A percentile compares a stretch with the other conserved stretches of the same genome.
These are phyloP conservation scores for Phocides pigmalion DNA, from an alignment of 1,140 invertebrate species.

Conservation along the genomic window DNA sequence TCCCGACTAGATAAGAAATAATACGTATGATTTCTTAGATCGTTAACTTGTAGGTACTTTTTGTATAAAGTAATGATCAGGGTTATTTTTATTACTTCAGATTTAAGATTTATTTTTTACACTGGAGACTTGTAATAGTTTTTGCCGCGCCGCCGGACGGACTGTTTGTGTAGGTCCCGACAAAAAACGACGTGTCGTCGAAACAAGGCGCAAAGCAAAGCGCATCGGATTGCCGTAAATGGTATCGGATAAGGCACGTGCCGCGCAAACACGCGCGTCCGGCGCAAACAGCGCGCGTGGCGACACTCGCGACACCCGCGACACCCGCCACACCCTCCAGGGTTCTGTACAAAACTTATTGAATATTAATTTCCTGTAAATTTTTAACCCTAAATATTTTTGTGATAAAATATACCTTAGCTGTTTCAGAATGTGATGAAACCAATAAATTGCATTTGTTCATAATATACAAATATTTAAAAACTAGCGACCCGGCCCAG, in stretches of 20 bases:
- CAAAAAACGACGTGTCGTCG: constrained; percentile 64
- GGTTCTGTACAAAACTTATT: neutral
- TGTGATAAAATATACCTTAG: too few relatives aligned
- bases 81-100: neutral
- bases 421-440: too few relatives aligned
- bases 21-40: too few relatives aligned
- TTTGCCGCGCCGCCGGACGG: constrained; percentile 34
- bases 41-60: too few relatives aligned
- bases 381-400: too few relatives aligned
- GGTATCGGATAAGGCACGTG: constrained; percentile 73
- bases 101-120: neutral
- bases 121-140: neutral
- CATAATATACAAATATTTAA: too few relatives aligned
- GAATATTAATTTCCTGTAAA: too few relatives aligned
- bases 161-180: constrained; percentile 57
- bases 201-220: constrained; percentile 48
- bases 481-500: too few relatives aligned
- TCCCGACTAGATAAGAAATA: too few relatives aligned
- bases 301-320: too few relatives aligned
- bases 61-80: neutral
- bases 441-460: too few relatives aligned
- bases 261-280: constrained; percentile 54
- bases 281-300: constrained; percentile 23
- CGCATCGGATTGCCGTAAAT: constrained; percentile 71
- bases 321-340: neutral